phyloP scores from a whole-genome alignment of 2,888 invertebrate species.

The Cheilosia scutellata region DNA sequence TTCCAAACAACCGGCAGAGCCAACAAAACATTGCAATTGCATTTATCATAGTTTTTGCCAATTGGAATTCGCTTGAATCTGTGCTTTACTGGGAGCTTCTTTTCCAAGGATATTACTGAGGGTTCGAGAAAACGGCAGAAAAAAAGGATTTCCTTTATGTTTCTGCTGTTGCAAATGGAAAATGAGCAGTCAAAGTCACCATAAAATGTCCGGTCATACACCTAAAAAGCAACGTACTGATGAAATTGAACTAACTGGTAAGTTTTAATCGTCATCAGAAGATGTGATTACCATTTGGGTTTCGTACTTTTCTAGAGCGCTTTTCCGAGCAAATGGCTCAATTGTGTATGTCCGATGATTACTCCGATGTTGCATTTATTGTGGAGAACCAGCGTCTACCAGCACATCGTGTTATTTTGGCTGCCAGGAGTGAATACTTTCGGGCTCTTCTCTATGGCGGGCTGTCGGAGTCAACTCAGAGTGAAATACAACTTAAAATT shows the following conservation, averaged over 20 bases:
- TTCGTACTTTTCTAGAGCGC: slow-evolving; percentile 84
- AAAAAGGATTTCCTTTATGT: slow-evolving; percentile 45
- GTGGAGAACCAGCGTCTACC: slow-evolving; percentile 88
- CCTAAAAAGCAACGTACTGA: slow-evolving; percentile 85
- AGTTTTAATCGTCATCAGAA: slow-evolving; percentile 5
- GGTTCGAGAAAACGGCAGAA: slow-evolving; percentile 9
- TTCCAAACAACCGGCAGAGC: not conserved
- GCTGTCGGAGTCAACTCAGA: slow-evolving; percentile 90
- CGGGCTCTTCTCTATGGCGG: slow-evolving; percentile 92
- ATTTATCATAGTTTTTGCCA: not conserved
- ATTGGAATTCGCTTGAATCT: too few species aligned
- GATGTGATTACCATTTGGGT: not conserved
- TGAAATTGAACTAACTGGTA: slow-evolving; percentile 87
- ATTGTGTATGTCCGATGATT: slow-evolving; percentile 93
- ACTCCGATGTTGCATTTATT: slow-evolving; percentile 94
- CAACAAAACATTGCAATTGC: not conserved
- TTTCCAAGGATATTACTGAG: not conserved
- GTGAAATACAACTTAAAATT: slow-evolving; percentile 93
- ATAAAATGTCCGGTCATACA: slow-evolving; percentile 85
- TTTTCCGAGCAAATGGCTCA: slow-evolving; percentile 94
- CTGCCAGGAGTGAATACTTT: slow-evolving; percentile 98
- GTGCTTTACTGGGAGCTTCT: too few species aligned
- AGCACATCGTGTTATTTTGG: slow-evolving; percentile 90
- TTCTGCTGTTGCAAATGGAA: slow-evolving; percentile 64
- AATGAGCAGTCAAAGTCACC: slow-evolving; percentile 84